These are phyloP conservation scores for Thera britannica DNA, from an alignment of 2,888 invertebrate species.

Conservation along the genomic window DNA sequence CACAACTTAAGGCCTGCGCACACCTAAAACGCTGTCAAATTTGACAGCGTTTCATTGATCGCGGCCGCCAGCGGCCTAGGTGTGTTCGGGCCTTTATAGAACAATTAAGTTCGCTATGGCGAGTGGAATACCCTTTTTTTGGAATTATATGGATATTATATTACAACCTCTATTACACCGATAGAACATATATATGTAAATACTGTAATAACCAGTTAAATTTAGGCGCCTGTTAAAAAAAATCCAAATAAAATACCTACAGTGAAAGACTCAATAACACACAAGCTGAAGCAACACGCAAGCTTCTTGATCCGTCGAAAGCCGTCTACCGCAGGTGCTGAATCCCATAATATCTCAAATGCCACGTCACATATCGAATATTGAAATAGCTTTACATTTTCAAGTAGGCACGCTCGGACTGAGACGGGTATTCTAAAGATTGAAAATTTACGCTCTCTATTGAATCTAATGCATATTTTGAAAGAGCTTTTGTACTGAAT, in stretches of 20 bases:
- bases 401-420: constrained; percentile 30
- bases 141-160: no score
- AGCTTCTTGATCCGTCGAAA: constrained; percentile 4
- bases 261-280: not conserved
- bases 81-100: no score
- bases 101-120: no score
- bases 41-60: no score
- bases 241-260: not conserved
- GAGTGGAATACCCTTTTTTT: no score
- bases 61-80: no score
- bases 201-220: no score
- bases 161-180: no score
- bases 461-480: constrained; percentile 24
- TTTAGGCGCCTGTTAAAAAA: no score
- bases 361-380: constrained; percentile 38
- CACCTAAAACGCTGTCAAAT: no score
- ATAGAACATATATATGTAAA: no score
- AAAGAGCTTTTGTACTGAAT: not conserved
- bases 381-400: constrained; percentile 41
- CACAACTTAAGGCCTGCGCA: no score
- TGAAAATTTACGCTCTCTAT: constrained; percentile 30
- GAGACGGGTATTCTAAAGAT: constrained; percentile 30
- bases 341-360: constrained; percentile 35
- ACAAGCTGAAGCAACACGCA: not conserved
- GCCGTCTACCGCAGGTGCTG: constrained; percentile 37